Conservation (phyloP, 2,797 vertebrate species). For the Loris lydekkerianus region DNA sequence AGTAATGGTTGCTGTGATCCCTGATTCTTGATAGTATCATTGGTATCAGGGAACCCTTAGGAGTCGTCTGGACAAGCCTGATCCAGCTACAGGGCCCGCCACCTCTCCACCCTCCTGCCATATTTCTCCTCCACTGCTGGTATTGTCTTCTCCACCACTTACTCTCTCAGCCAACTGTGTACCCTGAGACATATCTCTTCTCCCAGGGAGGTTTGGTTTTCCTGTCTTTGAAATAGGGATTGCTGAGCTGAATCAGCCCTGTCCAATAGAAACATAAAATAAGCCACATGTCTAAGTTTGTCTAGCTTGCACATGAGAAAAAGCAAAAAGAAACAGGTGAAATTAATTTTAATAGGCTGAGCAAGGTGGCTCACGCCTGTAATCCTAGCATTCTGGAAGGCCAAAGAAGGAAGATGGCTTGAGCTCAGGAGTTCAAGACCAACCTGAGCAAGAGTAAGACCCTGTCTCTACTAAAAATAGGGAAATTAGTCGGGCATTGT, state of each 20-base stretch:
- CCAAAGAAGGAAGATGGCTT: background rate
- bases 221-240: background rate
- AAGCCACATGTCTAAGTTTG: background rate
- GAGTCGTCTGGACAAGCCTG: background rate
- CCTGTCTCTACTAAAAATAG: background rate
- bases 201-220: accelerated
- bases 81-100: background rate
- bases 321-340: background rate
- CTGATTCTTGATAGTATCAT: accelerated
- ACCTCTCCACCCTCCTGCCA: background rate
- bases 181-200: background rate
- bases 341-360: background rate
- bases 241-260: background rate
- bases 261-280: background rate
- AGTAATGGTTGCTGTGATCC: background rate
- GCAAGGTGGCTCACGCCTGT: background rate
- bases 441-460: background rate
- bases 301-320: background rate
- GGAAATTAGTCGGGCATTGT: background rate
- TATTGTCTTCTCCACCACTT: background rate
- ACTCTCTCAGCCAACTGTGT: too few species aligned
- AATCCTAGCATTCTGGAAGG: background rate
- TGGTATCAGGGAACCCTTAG: background rate
- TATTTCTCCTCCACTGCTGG: background rate
- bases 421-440: background rate